A percentile compares a stretch with the other conserved stretches of the same genome.
phyloP scores from a whole-genome alignment of 92 coral and sea anemone genomes.

The Umimayanthus kanabou region DNA sequence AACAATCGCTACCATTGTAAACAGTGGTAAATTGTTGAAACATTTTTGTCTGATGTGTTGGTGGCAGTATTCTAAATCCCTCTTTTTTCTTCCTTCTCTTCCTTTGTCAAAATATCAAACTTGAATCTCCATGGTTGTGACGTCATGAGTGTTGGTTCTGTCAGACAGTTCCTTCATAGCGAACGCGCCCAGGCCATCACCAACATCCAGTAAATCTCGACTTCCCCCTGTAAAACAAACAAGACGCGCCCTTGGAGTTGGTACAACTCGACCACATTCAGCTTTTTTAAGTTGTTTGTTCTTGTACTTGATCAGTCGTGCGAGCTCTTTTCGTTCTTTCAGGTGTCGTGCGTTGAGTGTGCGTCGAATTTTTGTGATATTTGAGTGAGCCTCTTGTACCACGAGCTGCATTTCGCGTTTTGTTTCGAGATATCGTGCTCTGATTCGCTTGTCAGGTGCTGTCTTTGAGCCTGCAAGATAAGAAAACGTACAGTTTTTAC shows the following conservation, averaged over 20 bases:
- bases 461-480: background rate
- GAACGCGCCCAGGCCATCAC: background rate
- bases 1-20: too few species aligned
- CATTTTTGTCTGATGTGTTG: background rate
- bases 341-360: background rate
- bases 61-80: too few species aligned
- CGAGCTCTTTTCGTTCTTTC: background rate
- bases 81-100: background rate
- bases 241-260: background rate
- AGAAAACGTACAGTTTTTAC: background rate
- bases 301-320: background rate
- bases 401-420: conserved; percentile 7
- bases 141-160: background rate
- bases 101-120: background rate
- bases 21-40: too few species aligned
- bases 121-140: background rate
- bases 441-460: background rate
- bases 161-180: background rate
- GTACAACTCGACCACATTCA: background rate
- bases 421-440: background rate
- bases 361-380: background rate
- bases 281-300: background rate
- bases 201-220: background rate
- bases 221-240: background rate
- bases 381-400: conserved; percentile 11